Evolutionary conservation across 30 jellyfish, hydroid and myxozoan species (phyloP), one percentile per base, ranked within the genome.

Genomic region (Cassiopea xamachana): DNA sequence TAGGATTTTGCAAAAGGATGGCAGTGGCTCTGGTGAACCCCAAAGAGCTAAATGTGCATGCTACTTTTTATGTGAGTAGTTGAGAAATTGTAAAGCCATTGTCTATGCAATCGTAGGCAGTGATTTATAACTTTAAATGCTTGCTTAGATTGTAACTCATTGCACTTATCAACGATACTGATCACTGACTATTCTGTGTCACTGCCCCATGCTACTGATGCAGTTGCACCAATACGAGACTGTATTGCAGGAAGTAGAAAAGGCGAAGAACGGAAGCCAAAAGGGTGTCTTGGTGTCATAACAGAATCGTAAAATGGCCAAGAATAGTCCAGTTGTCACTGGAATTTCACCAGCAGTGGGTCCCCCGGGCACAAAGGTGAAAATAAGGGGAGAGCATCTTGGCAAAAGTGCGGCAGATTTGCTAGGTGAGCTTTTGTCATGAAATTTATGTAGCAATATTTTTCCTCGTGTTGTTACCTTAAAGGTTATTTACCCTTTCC

Each of bases 341-440:
- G 99, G 99, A 9, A 96, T 96, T 1, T 96, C 99, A 1, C 99
- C 99, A 0, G 99, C 98, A 43, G 99, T 92, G 76, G 99, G 99
- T n/a, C 98, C 99, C 18, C 98, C 99, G 51, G 99, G 98, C 71
- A 96, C 99, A 9, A 84, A 71, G 39, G 99, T 96, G 17, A 96
- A 96, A 72, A 96, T 96, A 48, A 84, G 99, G 8, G 99, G 99
- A 1, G 97, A 92, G 79, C 92, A 96, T 64, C 97, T 96, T 44
- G 99, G 99, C 69, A 92, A n/a, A 69, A 89, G 61, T 85, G 97
- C 91, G 0, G 87, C 73, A n/a, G 99, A 96, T 70, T 80, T 96
- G 81, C 73, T 96, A n/a, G 99, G 99, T 96, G 88, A 70, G 92
- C 50, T 16, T 17, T 5, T 9, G 15, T 5, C 27, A 17, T 64